phyloP scores from a whole-genome alignment of 2,797 vertebrate genomes.

The Tadarida brasiliensis region DNA sequence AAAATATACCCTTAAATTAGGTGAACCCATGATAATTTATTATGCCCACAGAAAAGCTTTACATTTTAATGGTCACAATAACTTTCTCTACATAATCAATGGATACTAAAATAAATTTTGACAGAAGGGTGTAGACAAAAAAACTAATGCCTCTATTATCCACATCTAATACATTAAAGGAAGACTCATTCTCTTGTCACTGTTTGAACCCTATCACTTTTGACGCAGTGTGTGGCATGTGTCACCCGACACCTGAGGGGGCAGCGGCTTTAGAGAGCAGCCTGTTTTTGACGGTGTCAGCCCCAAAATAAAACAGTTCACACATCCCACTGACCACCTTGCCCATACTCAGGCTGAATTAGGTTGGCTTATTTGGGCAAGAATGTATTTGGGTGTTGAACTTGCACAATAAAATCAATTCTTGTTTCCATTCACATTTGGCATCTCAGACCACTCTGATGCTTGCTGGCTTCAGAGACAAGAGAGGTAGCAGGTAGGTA shows the following conservation, averaged over 20 bases:
- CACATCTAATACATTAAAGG: not conserved
- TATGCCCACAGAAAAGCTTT: not conserved
- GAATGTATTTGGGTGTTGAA: not conserved
- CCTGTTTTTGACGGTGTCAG: not conserved
- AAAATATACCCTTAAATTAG: not conserved
- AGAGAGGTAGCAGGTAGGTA: not conserved
- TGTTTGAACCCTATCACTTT: constrained; percentile 12
- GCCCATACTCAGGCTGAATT: not conserved
- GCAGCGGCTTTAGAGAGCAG: not conserved
- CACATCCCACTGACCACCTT: constrained; percentile 32
- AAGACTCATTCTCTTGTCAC: not conserved
- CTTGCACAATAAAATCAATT: constrained; percentile 11
- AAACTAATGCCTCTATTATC: not conserved
- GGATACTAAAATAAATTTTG: not conserved
- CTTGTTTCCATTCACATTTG: not conserved
- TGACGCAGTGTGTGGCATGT: not conserved
- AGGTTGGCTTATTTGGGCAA: not conserved
- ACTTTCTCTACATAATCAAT: not conserved
- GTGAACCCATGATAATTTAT: not conserved
- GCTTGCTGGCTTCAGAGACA: not conserved
- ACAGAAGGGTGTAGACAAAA: not conserved
- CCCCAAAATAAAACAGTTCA: constrained; percentile 43
- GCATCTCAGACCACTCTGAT: not conserved
- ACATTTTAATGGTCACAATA: not conserved
- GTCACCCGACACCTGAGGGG: not conserved